phyloP scores from a whole-genome alignment of 2,113 vertebrate genomes.

The Anoura caudifer region DNA sequence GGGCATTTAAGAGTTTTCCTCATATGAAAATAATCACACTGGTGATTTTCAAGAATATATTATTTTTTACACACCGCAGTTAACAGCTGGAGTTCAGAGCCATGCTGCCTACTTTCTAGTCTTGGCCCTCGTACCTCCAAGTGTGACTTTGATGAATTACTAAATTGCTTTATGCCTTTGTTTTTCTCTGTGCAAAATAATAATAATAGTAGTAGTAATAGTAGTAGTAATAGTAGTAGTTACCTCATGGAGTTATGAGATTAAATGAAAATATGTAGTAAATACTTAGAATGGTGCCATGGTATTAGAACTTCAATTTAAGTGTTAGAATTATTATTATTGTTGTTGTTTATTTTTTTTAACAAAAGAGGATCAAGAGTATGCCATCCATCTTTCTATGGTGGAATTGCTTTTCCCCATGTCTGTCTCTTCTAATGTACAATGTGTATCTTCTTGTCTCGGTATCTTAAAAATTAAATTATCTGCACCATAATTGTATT shows the following conservation, averaged over 20 bases:
- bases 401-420: background rate
- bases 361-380: background rate
- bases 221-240: background rate
- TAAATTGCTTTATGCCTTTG: background rate
- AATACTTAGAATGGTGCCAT: background rate
- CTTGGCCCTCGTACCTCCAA: background rate
- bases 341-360: background rate
- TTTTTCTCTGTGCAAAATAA: background rate
- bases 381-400: background rate
- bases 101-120: background rate
- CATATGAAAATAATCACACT: background rate
- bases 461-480: background rate
- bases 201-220: background rate
- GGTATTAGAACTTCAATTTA: background rate
- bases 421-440: background rate
- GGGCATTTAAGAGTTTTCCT: background rate
- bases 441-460: background rate
- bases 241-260: background rate
- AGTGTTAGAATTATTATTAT: background rate
- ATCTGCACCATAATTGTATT: background rate
- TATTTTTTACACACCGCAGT: background rate
- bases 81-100: background rate
- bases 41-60: background rate
- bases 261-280: background rate
- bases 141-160: background rate